phyloP scores from a whole-genome alignment of 2,113 vertebrate species.

The Laticauda laticaudata region DNA sequence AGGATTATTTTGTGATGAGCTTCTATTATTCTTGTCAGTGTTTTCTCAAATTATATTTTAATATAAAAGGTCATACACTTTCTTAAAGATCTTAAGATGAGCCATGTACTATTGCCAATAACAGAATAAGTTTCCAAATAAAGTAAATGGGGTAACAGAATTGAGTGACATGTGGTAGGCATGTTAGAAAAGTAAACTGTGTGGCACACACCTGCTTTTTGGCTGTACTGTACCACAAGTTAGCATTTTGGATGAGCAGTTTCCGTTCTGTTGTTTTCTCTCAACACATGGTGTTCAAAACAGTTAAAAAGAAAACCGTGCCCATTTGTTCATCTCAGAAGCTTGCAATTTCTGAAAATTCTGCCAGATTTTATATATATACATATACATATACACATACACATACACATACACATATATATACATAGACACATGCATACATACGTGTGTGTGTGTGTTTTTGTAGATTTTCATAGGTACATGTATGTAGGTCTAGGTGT shows the following conservation, averaged over 20 bases:
- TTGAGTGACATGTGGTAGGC: slow-evolving; percentile 73
- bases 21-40: slow-evolving; percentile 39
- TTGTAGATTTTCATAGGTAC: no score
- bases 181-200: slow-evolving; percentile 63
- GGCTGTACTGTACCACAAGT: slow-evolving; percentile 74
- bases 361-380: slow-evolving; percentile 68
- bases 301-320: slow-evolving; percentile 79
- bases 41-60: slow-evolving; percentile 53
- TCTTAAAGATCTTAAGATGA: slow-evolving; percentile 44
- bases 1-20: slow-evolving; percentile 47
- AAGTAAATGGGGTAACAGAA: slow-evolving; percentile 69
- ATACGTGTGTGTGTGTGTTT: no score
- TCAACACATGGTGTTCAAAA: slow-evolving; percentile 84
- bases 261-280: slow-evolving; percentile 83
- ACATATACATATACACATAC: no score
- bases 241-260: slow-evolving; percentile 83
- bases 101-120: slow-evolving; percentile 54
- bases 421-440: no score
- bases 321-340: slow-evolving; percentile 79
- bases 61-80: slow-evolving; percentile 45
- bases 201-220: slow-evolving; percentile 74
- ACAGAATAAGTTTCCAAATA: slow-evolving; percentile 64
- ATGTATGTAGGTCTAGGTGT: no score
- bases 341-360: slow-evolving; percentile 66
- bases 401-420: no score